phyloP scores from a whole-genome alignment of 2,113 vertebrate genomes.

The Andinoacara biseriatus region DNA sequence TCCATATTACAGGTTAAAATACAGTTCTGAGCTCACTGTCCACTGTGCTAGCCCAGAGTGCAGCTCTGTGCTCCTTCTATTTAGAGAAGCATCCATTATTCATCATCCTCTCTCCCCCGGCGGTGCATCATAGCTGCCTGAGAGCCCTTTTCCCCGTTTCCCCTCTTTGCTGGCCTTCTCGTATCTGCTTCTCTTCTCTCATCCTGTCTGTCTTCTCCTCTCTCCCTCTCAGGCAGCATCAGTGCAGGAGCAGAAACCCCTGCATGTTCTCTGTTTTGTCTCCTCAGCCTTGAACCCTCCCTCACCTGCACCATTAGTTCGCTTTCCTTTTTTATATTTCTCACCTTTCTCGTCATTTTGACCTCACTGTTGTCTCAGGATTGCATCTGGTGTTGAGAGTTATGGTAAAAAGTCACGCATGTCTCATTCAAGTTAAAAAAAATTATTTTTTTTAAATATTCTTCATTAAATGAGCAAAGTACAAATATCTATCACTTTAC shows the following conservation, averaged over 20 bases:
- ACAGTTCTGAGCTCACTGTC: slow-evolving; percentile 22
- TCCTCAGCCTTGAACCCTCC: background rate
- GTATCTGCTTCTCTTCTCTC: slow-evolving; percentile 12
- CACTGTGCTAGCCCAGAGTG: slow-evolving; percentile 25
- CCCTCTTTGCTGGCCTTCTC: slow-evolving; percentile 28
- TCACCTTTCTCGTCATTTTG: background rate
- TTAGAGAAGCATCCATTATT: slow-evolving; percentile 82
- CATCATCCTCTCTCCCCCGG: slow-evolving; percentile 60
- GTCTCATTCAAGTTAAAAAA: background rate
- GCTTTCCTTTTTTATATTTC: background rate
- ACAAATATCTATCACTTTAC: background rate
- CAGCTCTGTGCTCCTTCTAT: slow-evolving; percentile 69
- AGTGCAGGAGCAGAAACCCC: background rate
- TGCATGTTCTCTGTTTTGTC: background rate
- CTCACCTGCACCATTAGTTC: background rate
- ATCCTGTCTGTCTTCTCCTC: slow-evolving; percentile 18
- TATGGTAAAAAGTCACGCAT: background rate
- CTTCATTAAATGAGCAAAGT: background rate
- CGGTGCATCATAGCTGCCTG: slow-evolving; percentile 67
- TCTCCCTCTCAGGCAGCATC: background rate
- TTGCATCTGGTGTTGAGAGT: background rate
- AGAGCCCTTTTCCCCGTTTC: slow-evolving; percentile 56
- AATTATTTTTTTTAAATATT: background rate
- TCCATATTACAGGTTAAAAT: slow-evolving; percentile 7
- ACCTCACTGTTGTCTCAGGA: background rate